These are phyloP conservation scores for Cygnus olor DNA, from an alignment of 2,797 vertebrate species.

Conservation along the genomic window DNA sequence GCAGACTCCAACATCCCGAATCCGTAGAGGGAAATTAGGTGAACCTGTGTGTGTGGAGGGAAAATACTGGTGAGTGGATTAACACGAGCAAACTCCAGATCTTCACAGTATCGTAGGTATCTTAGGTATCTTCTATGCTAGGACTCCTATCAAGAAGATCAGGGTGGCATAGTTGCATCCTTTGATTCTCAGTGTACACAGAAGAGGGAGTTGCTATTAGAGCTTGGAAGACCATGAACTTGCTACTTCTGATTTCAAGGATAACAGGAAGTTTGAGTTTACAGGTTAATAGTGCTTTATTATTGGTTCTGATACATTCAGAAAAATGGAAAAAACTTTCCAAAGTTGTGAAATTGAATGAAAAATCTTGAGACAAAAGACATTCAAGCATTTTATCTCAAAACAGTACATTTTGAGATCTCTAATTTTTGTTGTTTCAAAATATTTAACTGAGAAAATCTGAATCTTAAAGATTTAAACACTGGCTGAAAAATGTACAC, in stretches of 20 bases:
- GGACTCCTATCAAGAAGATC: not conserved
- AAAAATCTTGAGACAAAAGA: not conserved
- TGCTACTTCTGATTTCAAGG: not conserved
- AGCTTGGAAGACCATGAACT: not conserved
- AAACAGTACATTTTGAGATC: not conserved
- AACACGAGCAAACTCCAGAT: not conserved
- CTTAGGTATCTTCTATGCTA: rapidly evolving
- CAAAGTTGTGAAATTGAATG: not conserved
- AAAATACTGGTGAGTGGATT: not conserved
- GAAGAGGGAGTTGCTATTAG: constrained; percentile 70
- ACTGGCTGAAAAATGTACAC: not conserved
- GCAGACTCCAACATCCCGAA: not conserved
- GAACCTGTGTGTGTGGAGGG: rapidly evolving
- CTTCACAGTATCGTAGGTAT: not conserved
- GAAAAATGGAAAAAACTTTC: not conserved
- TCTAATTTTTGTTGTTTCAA: not conserved
- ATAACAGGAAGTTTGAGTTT: not conserved
- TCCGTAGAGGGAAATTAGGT: rapidly evolving
- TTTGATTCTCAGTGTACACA: constrained; percentile 54
- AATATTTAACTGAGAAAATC: not conserved
- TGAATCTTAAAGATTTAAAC: not conserved
- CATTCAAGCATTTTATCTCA: not conserved
- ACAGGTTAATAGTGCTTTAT: not conserved
- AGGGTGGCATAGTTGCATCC: too few relatives aligned
- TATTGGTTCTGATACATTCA: not conserved